A percentile compares a stretch with the other conserved stretches of the same genome.
These are phyloP conservation scores for Operophtera brumata DNA, from an alignment of 2,888 invertebrate genomes.

Conservation along the genomic window DNA sequence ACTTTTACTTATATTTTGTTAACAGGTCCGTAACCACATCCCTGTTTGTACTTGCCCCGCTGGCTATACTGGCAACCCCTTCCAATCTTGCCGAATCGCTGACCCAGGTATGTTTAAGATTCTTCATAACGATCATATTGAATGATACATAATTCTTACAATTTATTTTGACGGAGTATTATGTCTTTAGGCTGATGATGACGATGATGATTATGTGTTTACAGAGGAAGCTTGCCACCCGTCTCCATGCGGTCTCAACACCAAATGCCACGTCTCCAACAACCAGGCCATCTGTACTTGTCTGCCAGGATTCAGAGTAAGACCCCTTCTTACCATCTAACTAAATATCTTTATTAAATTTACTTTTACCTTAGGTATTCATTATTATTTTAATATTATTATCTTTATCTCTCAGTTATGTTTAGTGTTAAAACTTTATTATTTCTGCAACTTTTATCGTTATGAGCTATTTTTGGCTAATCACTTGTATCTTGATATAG, in stretches of 20 bases:
- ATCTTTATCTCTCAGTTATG: too few relatives aligned
- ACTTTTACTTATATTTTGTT: slow-evolving; percentile 8
- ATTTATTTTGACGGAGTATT: neutral
- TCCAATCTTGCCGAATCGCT: slow-evolving; percentile 84
- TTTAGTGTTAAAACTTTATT: too few relatives aligned
- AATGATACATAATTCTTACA: too few relatives aligned
- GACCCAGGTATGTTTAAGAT: slow-evolving; percentile 83
- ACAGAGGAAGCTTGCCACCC: slow-evolving; percentile 91
- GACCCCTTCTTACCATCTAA: slow-evolving; percentile 6
- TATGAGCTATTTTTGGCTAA: too few relatives aligned
- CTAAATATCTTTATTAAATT: too few relatives aligned
- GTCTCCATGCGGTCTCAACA: slow-evolving; percentile 90
- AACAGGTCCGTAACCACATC: slow-evolving; percentile 84
- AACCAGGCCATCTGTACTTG: slow-evolving; percentile 90
- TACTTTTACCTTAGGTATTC: too few relatives aligned
- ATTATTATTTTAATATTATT: too few relatives aligned
- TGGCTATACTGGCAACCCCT: slow-evolving; percentile 90
- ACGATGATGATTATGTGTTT: too few relatives aligned
- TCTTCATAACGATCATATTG: neutral
- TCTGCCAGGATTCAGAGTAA: slow-evolving; percentile 83
- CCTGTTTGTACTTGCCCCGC: slow-evolving; percentile 89
- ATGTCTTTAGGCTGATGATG: too few relatives aligned
- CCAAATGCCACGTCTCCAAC: slow-evolving; percentile 89
- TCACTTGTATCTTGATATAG: slow-evolving; percentile 38
- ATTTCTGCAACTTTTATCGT: too few relatives aligned